Conservation (phyloP, 2,888 invertebrate species). For the Ommatoiulus sabulosus region DNA sequence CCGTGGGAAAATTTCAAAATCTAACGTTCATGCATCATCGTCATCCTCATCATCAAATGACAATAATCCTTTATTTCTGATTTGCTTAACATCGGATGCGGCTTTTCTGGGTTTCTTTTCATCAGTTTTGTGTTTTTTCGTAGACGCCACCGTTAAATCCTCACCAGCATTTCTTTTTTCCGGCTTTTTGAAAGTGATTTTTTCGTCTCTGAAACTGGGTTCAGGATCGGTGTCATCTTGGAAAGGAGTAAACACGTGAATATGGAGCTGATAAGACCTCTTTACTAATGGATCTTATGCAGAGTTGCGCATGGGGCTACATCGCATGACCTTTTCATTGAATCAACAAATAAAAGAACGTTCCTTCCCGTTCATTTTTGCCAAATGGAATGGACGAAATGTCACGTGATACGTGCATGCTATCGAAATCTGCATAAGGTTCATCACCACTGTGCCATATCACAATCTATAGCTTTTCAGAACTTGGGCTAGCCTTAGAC, state of each 20-base stretch:
- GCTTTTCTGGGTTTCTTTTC: constrained; percentile 58
- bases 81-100: constrained; percentile 61
- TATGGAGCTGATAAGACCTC: background rate
- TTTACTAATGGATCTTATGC: background rate
- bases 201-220: constrained; percentile 51
- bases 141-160: constrained; percentile 53
- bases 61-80: constrained; percentile 64
- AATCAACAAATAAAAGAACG: too few species aligned
- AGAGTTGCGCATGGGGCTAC: too few species aligned
- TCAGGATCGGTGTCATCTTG: constrained; percentile 59
- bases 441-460: background rate
- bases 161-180: constrained; percentile 61
- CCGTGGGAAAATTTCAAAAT: background rate
- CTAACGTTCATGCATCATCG: constrained; percentile 6
- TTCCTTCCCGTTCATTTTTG: too few species aligned
- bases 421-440: too few species aligned
- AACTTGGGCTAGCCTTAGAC: background rate
- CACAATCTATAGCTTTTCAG: background rate
- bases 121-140: constrained; percentile 59
- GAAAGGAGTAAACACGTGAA: background rate
- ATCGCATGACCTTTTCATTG: too few species aligned
- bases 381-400: background rate
- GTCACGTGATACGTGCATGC: too few species aligned
- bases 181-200: constrained; percentile 64
- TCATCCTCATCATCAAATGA: constrained; percentile 65